Conservation (phyloP, 1,140 invertebrate species). For the Leptinotarsa texana region DNA sequence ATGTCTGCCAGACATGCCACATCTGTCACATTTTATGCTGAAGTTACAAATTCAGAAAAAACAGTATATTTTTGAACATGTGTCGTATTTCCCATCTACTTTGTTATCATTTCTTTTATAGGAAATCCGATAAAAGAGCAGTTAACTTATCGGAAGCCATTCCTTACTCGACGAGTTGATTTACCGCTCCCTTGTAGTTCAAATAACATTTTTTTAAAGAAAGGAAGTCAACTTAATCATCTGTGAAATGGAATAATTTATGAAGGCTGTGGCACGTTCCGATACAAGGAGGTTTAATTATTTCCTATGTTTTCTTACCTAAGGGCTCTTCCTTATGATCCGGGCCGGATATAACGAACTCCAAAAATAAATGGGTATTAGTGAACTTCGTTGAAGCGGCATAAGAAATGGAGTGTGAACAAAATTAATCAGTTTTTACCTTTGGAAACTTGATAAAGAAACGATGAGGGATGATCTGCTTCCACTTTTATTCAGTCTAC, state of each 20-base stretch:
- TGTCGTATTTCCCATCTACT: too few relatives aligned
- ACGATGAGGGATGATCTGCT: too few relatives aligned
- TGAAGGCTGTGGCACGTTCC: neutral
- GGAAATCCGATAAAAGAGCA: too few relatives aligned
- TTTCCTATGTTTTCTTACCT: neutral
- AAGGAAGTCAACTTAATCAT: neutral
- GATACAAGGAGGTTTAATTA: neutral
- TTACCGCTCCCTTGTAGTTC: neutral
- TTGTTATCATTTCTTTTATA: too few relatives aligned
- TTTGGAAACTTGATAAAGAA: neutral
- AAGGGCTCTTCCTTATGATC: constrained; percentile 2
- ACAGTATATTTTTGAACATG: too few relatives aligned
- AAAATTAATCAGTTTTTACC: neutral
- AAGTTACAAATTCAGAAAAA: too few relatives aligned
- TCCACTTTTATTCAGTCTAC: too few relatives aligned
- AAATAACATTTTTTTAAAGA: neutral
- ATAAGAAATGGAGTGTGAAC: neutral
- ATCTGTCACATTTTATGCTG: too few relatives aligned
- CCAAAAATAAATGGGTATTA: constrained; percentile 6
- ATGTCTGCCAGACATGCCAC: too few relatives aligned
- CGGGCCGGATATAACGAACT: neutral
- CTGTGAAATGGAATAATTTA: constrained; percentile 4
- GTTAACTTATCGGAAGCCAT: too few relatives aligned
- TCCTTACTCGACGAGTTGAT: too few relatives aligned
- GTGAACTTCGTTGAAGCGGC: neutral